phyloP scores from a whole-genome alignment of 2,113 vertebrate species.

The Lota lota region DNA sequence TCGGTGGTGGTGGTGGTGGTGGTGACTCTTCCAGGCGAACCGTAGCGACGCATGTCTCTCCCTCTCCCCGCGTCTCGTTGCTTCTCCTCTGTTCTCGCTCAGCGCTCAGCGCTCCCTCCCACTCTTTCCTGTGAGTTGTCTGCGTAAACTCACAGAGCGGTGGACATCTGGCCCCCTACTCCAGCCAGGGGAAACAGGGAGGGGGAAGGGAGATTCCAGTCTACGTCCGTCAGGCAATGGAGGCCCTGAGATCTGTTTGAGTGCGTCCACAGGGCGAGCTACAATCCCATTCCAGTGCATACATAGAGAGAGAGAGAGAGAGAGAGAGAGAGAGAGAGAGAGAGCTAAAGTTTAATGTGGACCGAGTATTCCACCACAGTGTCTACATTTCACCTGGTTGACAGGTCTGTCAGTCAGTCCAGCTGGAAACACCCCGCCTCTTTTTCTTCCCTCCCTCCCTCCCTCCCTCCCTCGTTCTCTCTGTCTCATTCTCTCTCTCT shows the following conservation, averaged over 20 bases:
- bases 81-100: slow-evolving; percentile 42
- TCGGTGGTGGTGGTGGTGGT: slow-evolving; percentile 62
- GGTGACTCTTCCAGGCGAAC: slow-evolving; percentile 50
- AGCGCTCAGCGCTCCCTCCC: slow-evolving; percentile 61
- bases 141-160: slow-evolving; percentile 54
- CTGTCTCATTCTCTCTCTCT: slow-evolving; percentile 31
- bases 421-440: background rate
- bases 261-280: slow-evolving; percentile 20
- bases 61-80: slow-evolving; percentile 40
- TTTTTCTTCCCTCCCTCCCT: slow-evolving; percentile 3
- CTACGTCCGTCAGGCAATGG: slow-evolving; percentile 16
- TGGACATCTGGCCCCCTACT: slow-evolving; percentile 48
- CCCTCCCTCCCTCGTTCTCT: slow-evolving; percentile 17
- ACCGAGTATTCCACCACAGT: no score
- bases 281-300: slow-evolving; percentile 13
- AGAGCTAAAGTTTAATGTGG: no score
- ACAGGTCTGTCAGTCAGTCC: slow-evolving; percentile 13
- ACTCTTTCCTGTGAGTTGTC: slow-evolving; percentile 64
- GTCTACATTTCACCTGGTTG: slow-evolving; percentile 43
- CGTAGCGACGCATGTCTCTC: slow-evolving; percentile 69
- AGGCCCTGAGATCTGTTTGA: slow-evolving; percentile 30
- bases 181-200: slow-evolving; percentile 35
- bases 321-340: no score
- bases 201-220: slow-evolving; percentile 53
- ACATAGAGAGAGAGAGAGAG: no score